These are phyloP conservation scores for Onychomys torridus DNA, from an alignment of 2,797 vertebrate species.

Conservation along the genomic window DNA sequence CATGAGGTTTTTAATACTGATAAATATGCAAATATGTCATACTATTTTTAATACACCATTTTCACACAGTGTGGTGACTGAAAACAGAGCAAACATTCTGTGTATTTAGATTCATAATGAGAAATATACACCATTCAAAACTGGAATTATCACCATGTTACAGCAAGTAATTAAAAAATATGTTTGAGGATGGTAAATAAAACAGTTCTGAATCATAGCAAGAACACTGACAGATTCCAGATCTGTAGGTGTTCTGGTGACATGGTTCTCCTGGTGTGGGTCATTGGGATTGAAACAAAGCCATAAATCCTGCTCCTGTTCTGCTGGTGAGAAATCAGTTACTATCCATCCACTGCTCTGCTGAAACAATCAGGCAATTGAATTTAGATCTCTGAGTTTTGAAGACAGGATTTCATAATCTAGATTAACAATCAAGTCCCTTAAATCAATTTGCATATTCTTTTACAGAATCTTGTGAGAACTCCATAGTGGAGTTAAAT, in stretches of 20 bases:
- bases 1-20: constrained; percentile 64
- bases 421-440: constrained; percentile 5
- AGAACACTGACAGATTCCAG: background rate
- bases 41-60: constrained; percentile 73
- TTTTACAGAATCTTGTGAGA: constrained; percentile 8
- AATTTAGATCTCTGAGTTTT: background rate
- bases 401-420: constrained; percentile 25
- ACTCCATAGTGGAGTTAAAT: background rate
- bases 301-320: background rate
- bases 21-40: constrained; percentile 74
- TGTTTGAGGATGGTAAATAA: constrained; percentile 62
- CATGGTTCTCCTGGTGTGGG: background rate
- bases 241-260: background rate
- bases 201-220: constrained; percentile 60
- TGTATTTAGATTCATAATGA: constrained; percentile 74
- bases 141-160: constrained; percentile 64
- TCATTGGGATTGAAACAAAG: background rate
- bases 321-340: background rate
- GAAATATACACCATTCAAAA: constrained; percentile 74
- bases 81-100: constrained; percentile 70
- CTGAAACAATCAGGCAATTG: constrained; percentile 61
- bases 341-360: background rate
- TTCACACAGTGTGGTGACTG: constrained; percentile 57
- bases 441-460: constrained; percentile 20
- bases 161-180: constrained; percentile 52